Conservation (phyloP, 2,888 invertebrate genomes). For the Ophraella communa region DNA sequence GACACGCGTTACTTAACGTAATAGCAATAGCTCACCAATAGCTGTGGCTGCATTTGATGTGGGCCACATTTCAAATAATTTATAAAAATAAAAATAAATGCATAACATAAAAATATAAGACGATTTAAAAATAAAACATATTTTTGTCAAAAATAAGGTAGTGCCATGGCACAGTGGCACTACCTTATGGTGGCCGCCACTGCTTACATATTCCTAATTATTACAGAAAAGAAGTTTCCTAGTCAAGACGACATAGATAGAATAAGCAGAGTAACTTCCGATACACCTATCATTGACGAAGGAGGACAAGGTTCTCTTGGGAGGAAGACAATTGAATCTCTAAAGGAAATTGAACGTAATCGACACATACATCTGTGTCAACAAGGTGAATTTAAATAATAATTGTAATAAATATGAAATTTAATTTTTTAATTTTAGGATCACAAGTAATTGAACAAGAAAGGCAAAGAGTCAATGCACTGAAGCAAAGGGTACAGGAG, state of each 20-base stretch:
- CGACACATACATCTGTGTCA: slow-evolving; percentile 85
- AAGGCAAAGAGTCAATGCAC: slow-evolving; percentile 82
- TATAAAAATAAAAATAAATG: too few relatives aligned
- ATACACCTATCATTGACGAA: slow-evolving; percentile 77
- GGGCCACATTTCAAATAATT: too few relatives aligned
- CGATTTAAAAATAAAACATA: too few relatives aligned
- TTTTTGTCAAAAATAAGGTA: too few relatives aligned
- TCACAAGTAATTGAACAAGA: slow-evolving; percentile 92
- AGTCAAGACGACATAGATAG: slow-evolving; percentile 88
- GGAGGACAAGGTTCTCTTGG: slow-evolving; percentile 74
- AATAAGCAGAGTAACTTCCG: slow-evolving; percentile 86
- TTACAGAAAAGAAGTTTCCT: slow-evolving; percentile 60
- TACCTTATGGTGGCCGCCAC: too few relatives aligned
- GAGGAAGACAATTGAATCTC: slow-evolving; percentile 81
- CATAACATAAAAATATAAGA: too few relatives aligned
- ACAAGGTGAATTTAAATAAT: slow-evolving; percentile 70
- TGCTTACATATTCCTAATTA: too few relatives aligned
- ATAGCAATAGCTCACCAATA: too few relatives aligned
- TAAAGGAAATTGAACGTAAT: slow-evolving; percentile 89
- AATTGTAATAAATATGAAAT: neutral
- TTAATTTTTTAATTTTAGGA: slow-evolving; percentile 64
- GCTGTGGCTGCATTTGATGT: too few relatives aligned
- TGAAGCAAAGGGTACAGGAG: slow-evolving; percentile 86
- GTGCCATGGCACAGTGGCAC: too few relatives aligned
- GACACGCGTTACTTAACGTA: too few relatives aligned